Evolutionary conservation across 2,797 vertebrate genomes (phyloP).

Genomic region (Eulemur rubriventer): DNA sequence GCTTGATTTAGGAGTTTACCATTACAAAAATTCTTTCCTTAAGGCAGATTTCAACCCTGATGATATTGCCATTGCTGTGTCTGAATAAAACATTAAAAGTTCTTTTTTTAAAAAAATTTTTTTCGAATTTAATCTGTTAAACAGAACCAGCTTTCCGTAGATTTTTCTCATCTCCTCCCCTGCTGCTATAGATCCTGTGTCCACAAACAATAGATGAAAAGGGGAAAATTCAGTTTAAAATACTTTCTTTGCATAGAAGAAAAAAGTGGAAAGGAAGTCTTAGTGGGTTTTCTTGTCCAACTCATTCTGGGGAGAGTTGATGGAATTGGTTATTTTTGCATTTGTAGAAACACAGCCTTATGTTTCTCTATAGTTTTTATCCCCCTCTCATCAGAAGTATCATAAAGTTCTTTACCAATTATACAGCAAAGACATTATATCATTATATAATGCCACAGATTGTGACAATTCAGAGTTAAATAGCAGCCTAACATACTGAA

Average conservation of each 20-base stretch:
- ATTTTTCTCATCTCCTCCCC: slow-evolving; percentile 12
- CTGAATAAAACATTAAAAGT: slow-evolving; percentile 29
- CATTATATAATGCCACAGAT: slow-evolving; percentile 16
- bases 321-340: not conserved
- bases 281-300: not conserved
- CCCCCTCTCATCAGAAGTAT: not conserved
- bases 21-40: not conserved
- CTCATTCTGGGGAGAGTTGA: not conserved
- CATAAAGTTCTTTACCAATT: slow-evolving; percentile 40
- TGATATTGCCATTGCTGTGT: not conserved
- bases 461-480: slow-evolving; percentile 49
- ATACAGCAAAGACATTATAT: slow-evolving; percentile 33
- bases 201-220: slow-evolving; percentile 9
- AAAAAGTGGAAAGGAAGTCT: not conserved
- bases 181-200: not conserved
- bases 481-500: slow-evolving; percentile 1
- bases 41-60: not conserved
- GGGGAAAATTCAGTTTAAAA: not conserved
- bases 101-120: not conserved
- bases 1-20: not conserved
- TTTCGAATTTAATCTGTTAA: slow-evolving; percentile 47
- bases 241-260: slow-evolving; percentile 2
- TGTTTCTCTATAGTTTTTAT: slow-evolving; percentile 10
- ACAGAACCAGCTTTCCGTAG: slow-evolving; percentile 4
- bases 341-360: slow-evolving; percentile 10